These are phyloP conservation scores for Nibea albiflora DNA, from an alignment of 2,113 vertebrate genomes.

Conservation along the genomic window DNA sequence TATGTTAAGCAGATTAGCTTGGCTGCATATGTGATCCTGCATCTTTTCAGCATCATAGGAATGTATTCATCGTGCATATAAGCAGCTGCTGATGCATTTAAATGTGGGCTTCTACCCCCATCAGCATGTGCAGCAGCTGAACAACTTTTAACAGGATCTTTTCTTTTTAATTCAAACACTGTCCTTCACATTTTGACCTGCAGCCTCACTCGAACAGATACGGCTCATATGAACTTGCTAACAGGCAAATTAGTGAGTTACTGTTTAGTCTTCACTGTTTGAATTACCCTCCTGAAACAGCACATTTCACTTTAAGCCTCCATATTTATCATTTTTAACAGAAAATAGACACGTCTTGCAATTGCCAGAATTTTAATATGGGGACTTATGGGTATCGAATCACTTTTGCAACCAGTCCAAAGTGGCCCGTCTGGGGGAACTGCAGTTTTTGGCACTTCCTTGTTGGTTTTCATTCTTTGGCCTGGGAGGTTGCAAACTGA, in stretches of 20 bases:
- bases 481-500: too few species aligned
- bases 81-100: not conserved
- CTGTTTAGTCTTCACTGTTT: not conserved
- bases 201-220: too few species aligned
- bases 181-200: not conserved
- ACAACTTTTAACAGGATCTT: not conserved
- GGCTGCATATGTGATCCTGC: not conserved
- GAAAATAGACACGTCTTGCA: too few species aligned
- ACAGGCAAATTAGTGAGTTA: not conserved
- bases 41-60: not conserved
- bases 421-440: too few species aligned
- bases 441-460: too few species aligned
- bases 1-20: not conserved
- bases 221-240: not conserved
- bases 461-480: too few species aligned
- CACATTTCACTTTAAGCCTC: not conserved
- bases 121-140: not conserved
- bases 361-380: too few species aligned
- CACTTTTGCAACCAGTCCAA: too few species aligned
- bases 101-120: not conserved
- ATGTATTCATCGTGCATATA: not conserved
- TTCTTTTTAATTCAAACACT: not conserved
- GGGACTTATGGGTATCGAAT: too few species aligned
- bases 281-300: not conserved
- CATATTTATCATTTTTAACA: not conserved